Conservation (phyloP, 1,140 invertebrate genomes). For the Chironomus tepperi region DNA sequence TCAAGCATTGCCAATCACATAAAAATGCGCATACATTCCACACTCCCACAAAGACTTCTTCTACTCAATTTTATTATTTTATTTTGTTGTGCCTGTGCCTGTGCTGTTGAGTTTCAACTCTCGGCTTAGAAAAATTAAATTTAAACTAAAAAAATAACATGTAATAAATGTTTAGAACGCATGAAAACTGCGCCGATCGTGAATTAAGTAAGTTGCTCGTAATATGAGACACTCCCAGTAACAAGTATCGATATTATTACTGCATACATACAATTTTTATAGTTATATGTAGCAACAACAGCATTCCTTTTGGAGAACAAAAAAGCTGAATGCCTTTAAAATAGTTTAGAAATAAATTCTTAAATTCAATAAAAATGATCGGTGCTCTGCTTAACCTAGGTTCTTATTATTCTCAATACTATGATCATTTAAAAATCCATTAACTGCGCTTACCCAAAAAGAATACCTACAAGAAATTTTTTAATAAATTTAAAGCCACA, state of each 20-base stretch:
- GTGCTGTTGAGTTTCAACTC: too few relatives aligned
- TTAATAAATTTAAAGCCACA: constrained; percentile 17
- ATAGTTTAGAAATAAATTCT: neutral
- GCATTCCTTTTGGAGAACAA: neutral
- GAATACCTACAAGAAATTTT: neutral
- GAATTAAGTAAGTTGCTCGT: constrained; percentile 6
- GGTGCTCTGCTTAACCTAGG: neutral
- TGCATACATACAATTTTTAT: neutral
- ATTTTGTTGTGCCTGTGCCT: too few relatives aligned
- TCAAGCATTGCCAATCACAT: too few relatives aligned
- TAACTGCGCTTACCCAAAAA: neutral
- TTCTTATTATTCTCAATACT: neutral
- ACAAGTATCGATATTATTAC: neutral
- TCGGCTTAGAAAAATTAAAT: too few relatives aligned
- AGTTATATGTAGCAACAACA: neutral
- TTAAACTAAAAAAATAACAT: neutral
- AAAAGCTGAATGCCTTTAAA: neutral
- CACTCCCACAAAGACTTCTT: too few relatives aligned
- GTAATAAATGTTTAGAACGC: neutral
- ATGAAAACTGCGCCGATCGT: neutral
- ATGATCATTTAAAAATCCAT: constrained; percentile 19
- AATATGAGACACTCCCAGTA: neutral
- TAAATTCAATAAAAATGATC: neutral
- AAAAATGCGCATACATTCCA: too few relatives aligned
- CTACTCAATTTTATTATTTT: too few relatives aligned